Conservation (phyloP, 2,113 vertebrate genomes). For the Nesoenas mayeri region DNA sequence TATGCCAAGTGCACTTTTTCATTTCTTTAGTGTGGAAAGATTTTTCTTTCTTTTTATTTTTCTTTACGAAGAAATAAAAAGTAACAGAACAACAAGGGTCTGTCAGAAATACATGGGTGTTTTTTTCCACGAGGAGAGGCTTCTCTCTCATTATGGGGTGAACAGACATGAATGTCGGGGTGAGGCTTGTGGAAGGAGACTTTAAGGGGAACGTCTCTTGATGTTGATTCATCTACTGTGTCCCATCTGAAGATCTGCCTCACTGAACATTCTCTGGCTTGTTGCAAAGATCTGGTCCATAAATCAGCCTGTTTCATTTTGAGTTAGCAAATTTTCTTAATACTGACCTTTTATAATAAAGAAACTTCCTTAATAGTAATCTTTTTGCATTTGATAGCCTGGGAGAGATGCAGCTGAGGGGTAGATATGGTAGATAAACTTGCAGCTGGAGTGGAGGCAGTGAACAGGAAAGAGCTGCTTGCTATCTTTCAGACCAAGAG, state of each 20-base stretch:
- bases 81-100: background rate
- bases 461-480: background rate
- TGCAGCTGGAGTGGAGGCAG: background rate
- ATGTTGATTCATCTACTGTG: background rate
- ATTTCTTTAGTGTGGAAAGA: background rate
- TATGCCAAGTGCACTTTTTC: background rate
- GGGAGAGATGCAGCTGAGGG: background rate
- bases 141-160: background rate
- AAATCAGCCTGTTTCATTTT: background rate
- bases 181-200: background rate
- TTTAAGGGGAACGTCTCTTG: background rate
- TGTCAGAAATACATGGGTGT: background rate
- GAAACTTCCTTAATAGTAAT: background rate
- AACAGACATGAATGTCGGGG: background rate
- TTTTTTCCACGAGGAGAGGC: rapidly evolving
- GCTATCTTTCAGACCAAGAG: background rate
- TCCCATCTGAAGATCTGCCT: background rate
- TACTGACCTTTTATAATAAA: background rate
- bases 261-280: background rate
- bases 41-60: background rate
- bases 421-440: background rate
- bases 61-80: background rate
- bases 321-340: background rate
- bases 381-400: background rate
- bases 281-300: background rate